phyloP scores from a whole-genome alignment of 2,888 invertebrate genomes.

The Cryptocheilus praepositus region DNA sequence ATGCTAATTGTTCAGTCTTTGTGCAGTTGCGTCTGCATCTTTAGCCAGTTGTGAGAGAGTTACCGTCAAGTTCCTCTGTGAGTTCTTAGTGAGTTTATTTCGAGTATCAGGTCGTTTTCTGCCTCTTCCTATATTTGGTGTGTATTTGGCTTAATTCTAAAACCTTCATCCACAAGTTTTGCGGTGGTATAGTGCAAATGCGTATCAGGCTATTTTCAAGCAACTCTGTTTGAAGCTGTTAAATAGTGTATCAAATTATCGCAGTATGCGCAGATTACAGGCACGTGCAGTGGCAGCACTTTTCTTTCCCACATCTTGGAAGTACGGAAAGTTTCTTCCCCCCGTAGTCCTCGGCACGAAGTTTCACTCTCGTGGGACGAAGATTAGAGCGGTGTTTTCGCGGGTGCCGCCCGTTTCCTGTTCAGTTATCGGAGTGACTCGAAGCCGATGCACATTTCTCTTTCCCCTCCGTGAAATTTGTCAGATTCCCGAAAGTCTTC shows the following conservation, averaged over 20 bases:
- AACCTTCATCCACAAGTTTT: too few species aligned
- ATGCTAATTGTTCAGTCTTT: too few species aligned
- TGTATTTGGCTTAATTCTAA: too few species aligned
- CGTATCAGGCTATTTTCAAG: slow-evolving; percentile 15
- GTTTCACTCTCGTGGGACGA: slow-evolving; percentile 33
- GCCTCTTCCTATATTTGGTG: too few species aligned
- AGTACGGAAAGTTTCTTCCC: slow-evolving; percentile 27
- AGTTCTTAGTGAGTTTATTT: too few species aligned
- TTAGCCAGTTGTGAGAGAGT: too few species aligned
- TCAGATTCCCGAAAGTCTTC: slow-evolving; percentile 35
- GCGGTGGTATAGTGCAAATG: too few species aligned
- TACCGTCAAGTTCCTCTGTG: too few species aligned
- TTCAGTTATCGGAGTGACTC: slow-evolving; percentile 41
- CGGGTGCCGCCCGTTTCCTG: slow-evolving; percentile 32
- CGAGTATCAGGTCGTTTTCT: too few species aligned
- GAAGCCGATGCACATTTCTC: slow-evolving; percentile 53
- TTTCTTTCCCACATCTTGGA: slow-evolving; percentile 39
- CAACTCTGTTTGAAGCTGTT: slow-evolving; percentile 19
- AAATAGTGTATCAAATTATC: slow-evolving; percentile 34
- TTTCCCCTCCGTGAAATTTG: slow-evolving; percentile 45
- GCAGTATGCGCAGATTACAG: slow-evolving; percentile 31
- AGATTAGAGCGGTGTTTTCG: slow-evolving; percentile 53
- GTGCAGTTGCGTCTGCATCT: too few species aligned
- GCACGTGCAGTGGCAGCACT: slow-evolving; percentile 14
- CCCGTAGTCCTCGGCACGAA: slow-evolving; percentile 17